phyloP scores from a whole-genome alignment of 2,113 vertebrate species.

The Cyphomyrus discorhynchus region DNA sequence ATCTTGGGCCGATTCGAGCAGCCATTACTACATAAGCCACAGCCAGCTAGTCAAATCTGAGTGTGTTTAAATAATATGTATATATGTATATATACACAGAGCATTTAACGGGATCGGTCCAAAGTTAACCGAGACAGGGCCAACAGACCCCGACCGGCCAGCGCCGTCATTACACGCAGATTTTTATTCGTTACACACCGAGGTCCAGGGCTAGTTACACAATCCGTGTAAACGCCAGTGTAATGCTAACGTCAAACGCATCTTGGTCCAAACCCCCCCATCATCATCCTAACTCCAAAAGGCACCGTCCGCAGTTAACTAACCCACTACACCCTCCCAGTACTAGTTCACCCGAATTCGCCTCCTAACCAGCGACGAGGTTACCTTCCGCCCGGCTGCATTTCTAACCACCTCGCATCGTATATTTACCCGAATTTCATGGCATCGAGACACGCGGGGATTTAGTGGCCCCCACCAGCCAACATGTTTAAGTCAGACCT shows the following conservation, averaged over 20 bases:
- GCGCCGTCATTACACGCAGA: background rate
- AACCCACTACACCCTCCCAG: background rate
- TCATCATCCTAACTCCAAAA: background rate
- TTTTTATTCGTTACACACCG: background rate
- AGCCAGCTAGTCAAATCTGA: background rate
- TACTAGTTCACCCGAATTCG: background rate
- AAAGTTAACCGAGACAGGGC: background rate
- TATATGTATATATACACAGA: background rate
- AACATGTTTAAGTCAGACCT: background rate
- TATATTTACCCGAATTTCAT: background rate
- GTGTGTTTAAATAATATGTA: background rate
- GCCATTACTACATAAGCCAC: conserved; percentile 64
- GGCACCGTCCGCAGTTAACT: background rate
- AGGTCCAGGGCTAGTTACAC: background rate
- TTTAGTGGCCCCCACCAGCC: background rate
- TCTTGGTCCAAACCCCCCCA: background rate
- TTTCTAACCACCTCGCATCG: background rate
- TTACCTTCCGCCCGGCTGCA: background rate
- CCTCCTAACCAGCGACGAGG: background rate
- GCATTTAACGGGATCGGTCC: background rate
- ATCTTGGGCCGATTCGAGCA: conserved; percentile 79
- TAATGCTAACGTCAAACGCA: background rate
- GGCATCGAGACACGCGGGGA: background rate
- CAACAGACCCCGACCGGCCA: background rate
- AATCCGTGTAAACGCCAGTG: background rate